phyloP scores from a whole-genome alignment of 2,888 invertebrate genomes.

The Papilio demoleus region DNA sequence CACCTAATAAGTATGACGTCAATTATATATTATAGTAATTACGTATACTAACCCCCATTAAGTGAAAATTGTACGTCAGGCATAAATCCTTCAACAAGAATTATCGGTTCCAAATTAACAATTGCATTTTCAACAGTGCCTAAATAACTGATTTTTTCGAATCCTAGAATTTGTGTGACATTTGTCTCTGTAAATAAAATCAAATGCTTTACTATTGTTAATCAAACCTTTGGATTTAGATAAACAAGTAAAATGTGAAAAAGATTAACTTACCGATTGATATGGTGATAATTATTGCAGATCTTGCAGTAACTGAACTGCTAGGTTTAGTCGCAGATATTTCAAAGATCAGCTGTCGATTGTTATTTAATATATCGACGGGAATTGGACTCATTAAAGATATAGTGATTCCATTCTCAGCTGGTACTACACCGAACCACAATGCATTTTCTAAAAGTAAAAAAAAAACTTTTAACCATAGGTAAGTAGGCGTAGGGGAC shows the following conservation, averaged over 20 bases:
- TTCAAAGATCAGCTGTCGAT: conserved; percentile 45
- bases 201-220: neutral
- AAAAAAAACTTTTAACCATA: no score
- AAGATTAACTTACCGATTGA: conserved; percentile 5
- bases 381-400: conserved; percentile 38
- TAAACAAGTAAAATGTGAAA: neutral
- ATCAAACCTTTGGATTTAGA: neutral
- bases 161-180: conserved; percentile 46
- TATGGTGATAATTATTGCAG: conserved; percentile 42
- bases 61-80: conserved; percentile 49
- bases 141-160: conserved; percentile 51
- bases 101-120: conserved; percentile 49
- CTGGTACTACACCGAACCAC: conserved; percentile 22
- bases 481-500: no score
- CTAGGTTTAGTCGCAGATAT: conserved; percentile 43
- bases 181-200: conserved; percentile 16
- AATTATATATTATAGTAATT: neutral
- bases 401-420: conserved; percentile 32
- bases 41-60: conserved; percentile 48
- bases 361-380: conserved; percentile 42
- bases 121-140: conserved; percentile 48
- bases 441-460: conserved; percentile 19
- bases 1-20: neutral
- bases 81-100: conserved; percentile 51
- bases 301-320: conserved; percentile 28